Evolutionary conservation across 1,140 invertebrate genomes (phyloP), one percentile per base, ranked within the genome.

Genomic region (Neocloeon triangulifer): DNA sequence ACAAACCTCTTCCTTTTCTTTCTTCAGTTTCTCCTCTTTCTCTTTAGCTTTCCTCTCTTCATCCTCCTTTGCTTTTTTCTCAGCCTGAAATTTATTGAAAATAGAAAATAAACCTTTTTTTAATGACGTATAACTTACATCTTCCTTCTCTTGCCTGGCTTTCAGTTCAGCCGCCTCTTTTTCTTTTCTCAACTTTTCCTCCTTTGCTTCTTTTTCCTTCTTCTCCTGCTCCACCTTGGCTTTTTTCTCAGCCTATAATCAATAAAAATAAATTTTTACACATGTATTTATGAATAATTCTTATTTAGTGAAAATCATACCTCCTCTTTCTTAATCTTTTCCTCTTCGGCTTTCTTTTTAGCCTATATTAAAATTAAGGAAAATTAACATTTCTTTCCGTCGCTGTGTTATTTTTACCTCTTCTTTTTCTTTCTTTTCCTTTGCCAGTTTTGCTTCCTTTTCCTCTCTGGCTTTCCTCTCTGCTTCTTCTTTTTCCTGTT

Each of bases 81-180:
- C 14, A 19, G 43, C 37, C 33, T 48, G 32, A 4, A 44, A 41
- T 40, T 50, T 52, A n/a, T n/a, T n/a, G n/a, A n/a, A n/a, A n/a
- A n/a, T n/a, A n/a, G n/a, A n/a, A n/a, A n/a, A n/a, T n/a, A n/a
- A n/a, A n/a, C n/a, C n/a, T n/a, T n/a, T n/a, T n/a, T n/a, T n/a
- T n/a, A n/a, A n/a, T n/a, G n/a, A n/a, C n/a, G n/a, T n/a, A n/a
- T n/a, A 7, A 3, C 10, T 28, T 17, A n/a, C 35, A 12, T 21
- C 34, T 39, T 19, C 42, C 28, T 13, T 25, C 25, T 38, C 30
- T n/a, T 34, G 21, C n/a, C 19, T 35, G 14, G 27, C 35, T 20
- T 27, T 37, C 23, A 28, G 28, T 15, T 1, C 44, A 43, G 6
- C 43, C 44, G 22, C 22, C 42, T 39, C 31, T 30, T 33, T 3